Conservation (phyloP, 2,113 vertebrate species). For the Lonchura striata region DNA sequence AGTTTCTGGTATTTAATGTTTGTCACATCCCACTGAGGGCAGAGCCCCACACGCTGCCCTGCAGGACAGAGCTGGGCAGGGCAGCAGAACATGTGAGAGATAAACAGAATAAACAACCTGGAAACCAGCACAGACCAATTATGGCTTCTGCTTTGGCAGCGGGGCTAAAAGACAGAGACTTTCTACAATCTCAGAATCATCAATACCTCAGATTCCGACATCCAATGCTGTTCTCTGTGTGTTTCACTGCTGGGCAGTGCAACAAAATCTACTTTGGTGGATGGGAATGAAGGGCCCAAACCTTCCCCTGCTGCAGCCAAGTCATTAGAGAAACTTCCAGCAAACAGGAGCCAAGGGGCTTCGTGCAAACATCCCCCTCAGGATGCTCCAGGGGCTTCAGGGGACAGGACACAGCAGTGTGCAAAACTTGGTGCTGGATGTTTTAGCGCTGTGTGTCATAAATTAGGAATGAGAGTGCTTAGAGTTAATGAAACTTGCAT, state of each 20-base stretch:
- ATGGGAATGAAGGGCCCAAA: neutral
- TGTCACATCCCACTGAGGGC: too few species aligned
- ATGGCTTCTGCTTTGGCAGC: too few species aligned
- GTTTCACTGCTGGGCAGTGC: neutral
- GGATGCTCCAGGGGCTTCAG: neutral
- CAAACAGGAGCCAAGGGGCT: neutral
- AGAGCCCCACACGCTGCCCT: too few species aligned
- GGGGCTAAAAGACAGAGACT: too few species aligned
- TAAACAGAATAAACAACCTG: too few species aligned
- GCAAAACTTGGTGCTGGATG: neutral
- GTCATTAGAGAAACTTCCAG: neutral
- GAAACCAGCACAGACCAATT: too few species aligned
- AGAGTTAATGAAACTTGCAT: neutral
- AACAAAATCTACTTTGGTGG: neutral
- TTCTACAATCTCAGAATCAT: too few species aligned
- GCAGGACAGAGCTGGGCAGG: too few species aligned
- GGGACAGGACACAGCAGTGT: neutral
- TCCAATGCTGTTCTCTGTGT: rapidly evolving
- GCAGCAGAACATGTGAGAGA: too few species aligned
- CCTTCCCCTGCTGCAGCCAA: neutral
- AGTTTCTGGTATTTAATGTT: too few species aligned
- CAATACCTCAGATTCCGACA: too few species aligned
- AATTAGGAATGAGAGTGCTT: neutral
- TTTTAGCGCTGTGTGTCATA: neutral
- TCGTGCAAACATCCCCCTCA: rapidly evolving